Evolutionary conservation across 2,113 vertebrate genomes (phyloP).

Genomic region (Syngnathus scovelli): DNA sequence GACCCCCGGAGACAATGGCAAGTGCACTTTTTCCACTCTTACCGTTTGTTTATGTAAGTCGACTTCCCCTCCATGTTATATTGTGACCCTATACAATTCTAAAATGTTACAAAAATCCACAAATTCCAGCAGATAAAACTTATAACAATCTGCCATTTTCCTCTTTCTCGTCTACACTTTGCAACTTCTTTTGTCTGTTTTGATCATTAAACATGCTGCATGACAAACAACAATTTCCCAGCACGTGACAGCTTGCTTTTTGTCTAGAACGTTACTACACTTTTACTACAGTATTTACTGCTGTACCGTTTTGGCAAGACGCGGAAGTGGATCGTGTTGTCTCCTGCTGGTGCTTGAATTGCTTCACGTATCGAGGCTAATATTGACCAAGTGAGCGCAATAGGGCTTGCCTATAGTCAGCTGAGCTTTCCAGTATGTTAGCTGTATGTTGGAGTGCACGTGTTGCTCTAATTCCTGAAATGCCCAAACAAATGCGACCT

Average conservation of each 20-base stretch:
- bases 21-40: slow-evolving; percentile 27
- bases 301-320: slow-evolving; percentile 42
- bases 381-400: slow-evolving; percentile 17
- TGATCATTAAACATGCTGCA: slow-evolving; percentile 21
- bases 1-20: slow-evolving; percentile 68
- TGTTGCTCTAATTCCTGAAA: slow-evolving; percentile 60
- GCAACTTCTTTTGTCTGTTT: neutral
- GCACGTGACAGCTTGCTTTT: neutral
- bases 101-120: neutral
- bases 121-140: neutral
- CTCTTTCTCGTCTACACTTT: slow-evolving; percentile 17
- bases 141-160: slow-evolving; percentile 4
- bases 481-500: slow-evolving; percentile 18
- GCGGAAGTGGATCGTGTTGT: slow-evolving; percentile 44
- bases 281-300: slow-evolving; percentile 40
- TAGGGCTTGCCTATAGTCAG: slow-evolving; percentile 57
- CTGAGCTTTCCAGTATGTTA: slow-evolving; percentile 36
- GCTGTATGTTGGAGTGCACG: neutral
- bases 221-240: slow-evolving; percentile 34
- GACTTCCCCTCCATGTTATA: neutral
- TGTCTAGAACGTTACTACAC: slow-evolving; percentile 7
- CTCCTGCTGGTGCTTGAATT: slow-evolving; percentile 15
- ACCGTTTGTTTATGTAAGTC: neutral
- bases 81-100: neutral
- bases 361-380: slow-evolving; percentile 14